phyloP scores from a whole-genome alignment of 2,113 vertebrate species.

The Calonectris borealis region DNA sequence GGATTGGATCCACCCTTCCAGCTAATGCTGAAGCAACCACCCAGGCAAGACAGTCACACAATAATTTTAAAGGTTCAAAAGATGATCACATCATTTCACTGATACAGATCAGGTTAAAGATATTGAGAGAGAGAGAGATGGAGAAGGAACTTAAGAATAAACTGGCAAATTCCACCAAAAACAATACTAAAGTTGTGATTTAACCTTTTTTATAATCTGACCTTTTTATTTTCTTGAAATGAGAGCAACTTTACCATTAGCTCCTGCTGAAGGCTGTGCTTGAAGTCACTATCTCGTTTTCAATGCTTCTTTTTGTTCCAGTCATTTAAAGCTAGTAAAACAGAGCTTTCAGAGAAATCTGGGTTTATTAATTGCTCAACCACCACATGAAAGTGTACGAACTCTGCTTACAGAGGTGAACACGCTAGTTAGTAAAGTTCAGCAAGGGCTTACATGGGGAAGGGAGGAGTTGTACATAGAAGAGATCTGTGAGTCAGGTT shows the following conservation, averaged over 20 bases:
- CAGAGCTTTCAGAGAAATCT: not conserved
- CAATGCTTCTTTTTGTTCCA: not conserved
- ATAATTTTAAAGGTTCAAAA: not conserved
- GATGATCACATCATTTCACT: not conserved
- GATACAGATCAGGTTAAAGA: not conserved
- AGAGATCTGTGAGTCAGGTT: not conserved
- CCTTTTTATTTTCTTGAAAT: not conserved
- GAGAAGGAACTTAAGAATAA: not conserved
- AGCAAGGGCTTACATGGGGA: not conserved
- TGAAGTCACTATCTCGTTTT: not conserved
- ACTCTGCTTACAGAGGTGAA: not conserved
- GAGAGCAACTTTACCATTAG: not conserved
- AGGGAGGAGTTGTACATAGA: not conserved
- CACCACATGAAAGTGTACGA: not conserved
- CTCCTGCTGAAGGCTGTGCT: not conserved
- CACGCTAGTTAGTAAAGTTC: not conserved
- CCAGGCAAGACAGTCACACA: not conserved
- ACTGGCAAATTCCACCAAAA: not conserved
- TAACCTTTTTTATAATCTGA: not conserved
- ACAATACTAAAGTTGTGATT: not conserved
- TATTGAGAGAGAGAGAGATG: not conserved
- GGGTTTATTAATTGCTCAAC: not conserved
- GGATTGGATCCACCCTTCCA: not conserved
- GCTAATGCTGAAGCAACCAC: not conserved
- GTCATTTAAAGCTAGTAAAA: not conserved